Evolutionary conservation across 2,113 vertebrate species (phyloP), one percentile per base, ranked within the genome.

Genomic region (Ivindomyrus marchei): DNA sequence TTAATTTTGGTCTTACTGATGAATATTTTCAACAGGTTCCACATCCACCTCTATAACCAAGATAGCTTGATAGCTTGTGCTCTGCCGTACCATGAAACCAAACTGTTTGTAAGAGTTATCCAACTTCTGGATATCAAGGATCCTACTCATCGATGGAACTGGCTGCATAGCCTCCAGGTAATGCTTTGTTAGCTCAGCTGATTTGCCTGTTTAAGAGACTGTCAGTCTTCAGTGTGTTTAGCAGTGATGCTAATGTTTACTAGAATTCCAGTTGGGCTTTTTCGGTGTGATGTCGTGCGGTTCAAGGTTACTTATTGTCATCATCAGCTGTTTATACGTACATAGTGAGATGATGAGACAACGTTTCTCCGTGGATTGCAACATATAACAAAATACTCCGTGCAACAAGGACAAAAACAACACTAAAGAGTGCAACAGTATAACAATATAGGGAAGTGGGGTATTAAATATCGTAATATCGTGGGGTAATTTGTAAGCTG

Each of bases 71-170:
- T 99, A 89, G 97, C 96, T 89, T 99, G 98, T 88, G 96, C 94
- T 39, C 94, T 99, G 62, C 98, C 98, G 0, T 99, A 98, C 92
- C 98, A 99, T 2, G 97, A 99, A 93, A 99, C 98, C 77, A 98
- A 97, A 91, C 88, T 98, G 49, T 99, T 99, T 93, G 97, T 98
- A 80, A 92, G 97, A 90, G 97, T 98, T 90, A 95, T 99, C 93
- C 98, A 99, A 85, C 97, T 99, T 89, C 85, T 99, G 39, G 95
- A 95, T 91, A 96, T 99, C 92, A 94, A 91, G 42, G 97, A 96
- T 70, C 92, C 97, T 88, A 97, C 97, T 47, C 95, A 96, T 93
- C 96, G 95, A 87, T 99, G 98, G 98, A 96, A 97, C 94, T 99
- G 98, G 98, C 95, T 99, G 56, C 95, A 96, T 89, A 91, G 95